A percentile compares a stretch with the other conserved stretches of the same genome.
phyloP scores from a whole-genome alignment of 1,140 invertebrate genomes.

The Hylaeus volcanicus region DNA sequence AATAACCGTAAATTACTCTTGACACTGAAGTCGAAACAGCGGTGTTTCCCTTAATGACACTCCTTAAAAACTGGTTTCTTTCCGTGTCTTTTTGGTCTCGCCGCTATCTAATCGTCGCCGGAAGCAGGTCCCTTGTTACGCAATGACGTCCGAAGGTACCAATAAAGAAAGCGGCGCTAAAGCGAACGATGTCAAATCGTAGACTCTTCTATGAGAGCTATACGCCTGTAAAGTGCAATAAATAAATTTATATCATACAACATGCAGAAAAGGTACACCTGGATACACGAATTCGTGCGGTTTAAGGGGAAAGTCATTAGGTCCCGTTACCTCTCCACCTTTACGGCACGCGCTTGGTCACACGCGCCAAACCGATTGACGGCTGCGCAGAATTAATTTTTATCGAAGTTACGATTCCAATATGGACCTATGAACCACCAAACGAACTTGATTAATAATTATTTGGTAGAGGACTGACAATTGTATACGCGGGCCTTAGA shows the following conservation, averaged over 20 bases:
- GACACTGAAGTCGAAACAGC: not conserved
- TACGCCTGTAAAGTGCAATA: not conserved
- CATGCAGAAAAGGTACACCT: not conserved
- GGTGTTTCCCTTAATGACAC: conserved; percentile 31
- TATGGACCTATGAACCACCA: no score
- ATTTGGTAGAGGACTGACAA: no score
- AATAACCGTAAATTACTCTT: conserved; percentile 9
- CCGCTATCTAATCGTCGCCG: conserved; percentile 52
- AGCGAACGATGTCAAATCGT: not conserved
- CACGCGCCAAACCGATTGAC: no score
- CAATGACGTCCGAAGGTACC: conserved; percentile 24
- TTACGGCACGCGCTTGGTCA: no score
- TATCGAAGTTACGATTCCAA: no score
- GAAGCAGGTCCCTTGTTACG: conserved; percentile 38
- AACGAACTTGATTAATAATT: no score
- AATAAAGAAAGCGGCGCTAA: conserved; percentile 1
- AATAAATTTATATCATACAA: not conserved
- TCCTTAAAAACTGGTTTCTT: conserved; percentile 47
- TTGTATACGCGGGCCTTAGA: no score
- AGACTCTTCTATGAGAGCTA: not conserved
- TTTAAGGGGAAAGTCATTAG: no score
- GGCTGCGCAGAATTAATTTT: no score
- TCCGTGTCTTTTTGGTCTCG: conserved; percentile 5
- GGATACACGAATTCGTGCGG: no score
- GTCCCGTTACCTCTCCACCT: no score